A percentile compares a stretch with the other conserved stretches of the same genome.
These are phyloP conservation scores for Choloepus hoffmanni DNA, from an alignment of 2,113 vertebrate species.

Conservation along the genomic window DNA sequence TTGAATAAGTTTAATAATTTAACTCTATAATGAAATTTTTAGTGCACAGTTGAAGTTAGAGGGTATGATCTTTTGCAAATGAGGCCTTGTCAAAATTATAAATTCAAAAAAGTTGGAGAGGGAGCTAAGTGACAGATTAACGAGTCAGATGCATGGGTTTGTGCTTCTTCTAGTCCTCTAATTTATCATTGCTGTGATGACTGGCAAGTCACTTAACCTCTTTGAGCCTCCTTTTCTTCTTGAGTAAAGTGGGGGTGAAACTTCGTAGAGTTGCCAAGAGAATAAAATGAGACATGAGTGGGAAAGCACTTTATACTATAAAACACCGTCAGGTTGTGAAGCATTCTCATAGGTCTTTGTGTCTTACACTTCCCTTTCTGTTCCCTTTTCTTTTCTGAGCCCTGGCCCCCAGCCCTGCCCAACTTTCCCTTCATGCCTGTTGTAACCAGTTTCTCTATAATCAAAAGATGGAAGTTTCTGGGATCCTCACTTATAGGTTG, in stretches of 20 bases:
- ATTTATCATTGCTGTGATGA: background rate
- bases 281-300: background rate
- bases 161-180: rapidly evolving
- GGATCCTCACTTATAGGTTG: background rate
- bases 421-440: rapidly evolving
- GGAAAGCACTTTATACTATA: background rate
- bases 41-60: background rate
- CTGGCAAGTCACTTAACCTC: rapidly evolving
- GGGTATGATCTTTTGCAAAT: background rate
- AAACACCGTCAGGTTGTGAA: background rate
- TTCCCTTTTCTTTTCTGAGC: background rate
- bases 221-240: background rate
- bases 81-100: background rate
- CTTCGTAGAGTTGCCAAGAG: background rate
- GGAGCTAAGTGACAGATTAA: too few species aligned
- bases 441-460: background rate
- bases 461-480: background rate
- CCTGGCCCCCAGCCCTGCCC: background rate
- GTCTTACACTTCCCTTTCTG: background rate
- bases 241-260: background rate
- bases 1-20: background rate
- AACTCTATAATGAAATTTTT: background rate
- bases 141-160: too few species aligned
- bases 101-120: background rate
- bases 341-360: too few species aligned